Base-by-base conservation (phyloP, 2,888 invertebrate species). In the Synergus gifuensis region DNA sequence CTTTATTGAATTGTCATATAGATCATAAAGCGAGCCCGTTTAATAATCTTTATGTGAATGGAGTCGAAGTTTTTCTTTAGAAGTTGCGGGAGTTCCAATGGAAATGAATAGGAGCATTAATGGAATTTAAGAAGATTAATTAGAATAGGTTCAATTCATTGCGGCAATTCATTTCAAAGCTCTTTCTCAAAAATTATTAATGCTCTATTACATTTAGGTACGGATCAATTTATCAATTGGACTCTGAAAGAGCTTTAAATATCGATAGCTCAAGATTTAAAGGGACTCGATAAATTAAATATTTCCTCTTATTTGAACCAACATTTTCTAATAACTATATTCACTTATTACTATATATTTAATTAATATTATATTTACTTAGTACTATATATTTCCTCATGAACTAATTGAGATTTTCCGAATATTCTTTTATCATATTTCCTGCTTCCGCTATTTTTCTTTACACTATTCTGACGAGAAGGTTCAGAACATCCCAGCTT, bases 181-280 rank as follows among this genome's bases (percentile, higher is more conserved):
- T 44, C 67, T 44, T 66, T 66, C n/a, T 69, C 16, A 49, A 36
- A 49, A 36, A 69, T 69, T 49, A 69, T 46, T 28, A 28, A 46
- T 67, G 44, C 46, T 67, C 67, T 46, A 46, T 67, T 67, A 16
- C 16, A 49, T 11, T 49, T 49, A 36, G 36, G 7, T 36, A 49
- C 49, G 18, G 22, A 46, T 46, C 28, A 67, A 67, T 46, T 67
- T 44, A 46, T 46, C 22, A 67, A 67, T 44, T 46, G 4, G 9
- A 46, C 46, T 46, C 12, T 49, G 49, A 49, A n/a, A 49, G 5
- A 49, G 49, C 5, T 49, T 49, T 16, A 49, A 49, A 49, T 49
- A 36, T 36, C 36, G 36, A 36, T 36, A 36, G 5, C 36, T 36
- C 36, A 36, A 36, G 36, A 36, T 36, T 4, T 36, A 36, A 36